Percentiles rank a stretch among this genome's conserved stretches.
These are phyloP conservation scores for Mastomys coucha DNA, from an alignment of 2,113 vertebrate species.

Conservation along the genomic window DNA sequence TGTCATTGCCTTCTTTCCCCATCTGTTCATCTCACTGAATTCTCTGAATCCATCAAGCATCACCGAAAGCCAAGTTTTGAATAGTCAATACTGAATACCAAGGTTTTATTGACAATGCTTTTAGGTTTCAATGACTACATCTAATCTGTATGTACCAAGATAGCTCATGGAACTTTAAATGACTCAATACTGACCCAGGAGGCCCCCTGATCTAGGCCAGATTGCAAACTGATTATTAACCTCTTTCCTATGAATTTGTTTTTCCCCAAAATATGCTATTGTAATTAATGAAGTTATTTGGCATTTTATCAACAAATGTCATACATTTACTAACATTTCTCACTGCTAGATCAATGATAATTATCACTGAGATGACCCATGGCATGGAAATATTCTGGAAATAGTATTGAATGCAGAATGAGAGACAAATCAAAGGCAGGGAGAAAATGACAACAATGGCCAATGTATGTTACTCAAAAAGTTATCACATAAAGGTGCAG, in stretches of 20 bases:
- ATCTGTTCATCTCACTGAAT: background rate
- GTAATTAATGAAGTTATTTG: conserved; percentile 74
- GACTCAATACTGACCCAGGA: conserved; percentile 47
- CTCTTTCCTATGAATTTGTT: conserved; percentile 56
- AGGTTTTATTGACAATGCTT: background rate
- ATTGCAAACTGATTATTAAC: conserved; percentile 68
- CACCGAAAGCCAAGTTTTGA: background rate
- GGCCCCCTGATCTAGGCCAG: conserved; percentile 41
- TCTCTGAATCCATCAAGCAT: background rate
- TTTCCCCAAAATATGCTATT: conserved; percentile 33
- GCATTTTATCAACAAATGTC: conserved; percentile 74
- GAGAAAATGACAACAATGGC: background rate
- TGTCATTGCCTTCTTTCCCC: background rate
- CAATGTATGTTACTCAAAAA: background rate
- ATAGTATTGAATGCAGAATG: conserved; percentile 36
- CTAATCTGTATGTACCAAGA: background rate
- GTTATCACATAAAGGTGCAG: background rate
- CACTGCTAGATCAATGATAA: conserved; percentile 63
- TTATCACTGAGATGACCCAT: conserved; percentile 41
- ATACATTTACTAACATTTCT: conserved; percentile 60
- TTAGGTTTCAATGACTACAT: background rate
- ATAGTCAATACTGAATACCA: background rate
- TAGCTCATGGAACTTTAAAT: background rate
- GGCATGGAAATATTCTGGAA: conserved; percentile 46
- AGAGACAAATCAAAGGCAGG: background rate